Conservation (phyloP, 2,113 vertebrate species). For the Epinephelus fuscoguttatus region DNA sequence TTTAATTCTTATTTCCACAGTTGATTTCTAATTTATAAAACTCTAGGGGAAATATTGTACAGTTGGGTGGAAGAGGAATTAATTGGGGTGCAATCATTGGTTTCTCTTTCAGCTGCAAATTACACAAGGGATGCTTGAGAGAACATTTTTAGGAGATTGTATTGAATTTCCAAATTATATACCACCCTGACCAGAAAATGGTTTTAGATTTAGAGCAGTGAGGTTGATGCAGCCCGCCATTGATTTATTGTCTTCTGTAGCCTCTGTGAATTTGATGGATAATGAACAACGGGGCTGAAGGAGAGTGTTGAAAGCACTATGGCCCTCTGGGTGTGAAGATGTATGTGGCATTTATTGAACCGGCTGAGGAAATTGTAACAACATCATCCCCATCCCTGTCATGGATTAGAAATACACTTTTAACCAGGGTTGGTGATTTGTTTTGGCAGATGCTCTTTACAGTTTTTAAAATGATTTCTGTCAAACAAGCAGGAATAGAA, state of each 20-base stretch:
- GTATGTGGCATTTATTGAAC: slow-evolving; percentile 39
- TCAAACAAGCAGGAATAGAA: slow-evolving; percentile 43
- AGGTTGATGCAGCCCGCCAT: not conserved
- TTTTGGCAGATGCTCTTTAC: slow-evolving; percentile 43
- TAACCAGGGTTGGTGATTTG: slow-evolving; percentile 35
- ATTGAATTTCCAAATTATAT: slow-evolving; percentile 33
- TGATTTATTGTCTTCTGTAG: slow-evolving; percentile 28
- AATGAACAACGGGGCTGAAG: not conserved
- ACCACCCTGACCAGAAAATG: slow-evolving; percentile 18
- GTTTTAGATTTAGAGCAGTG: slow-evolving; percentile 12
- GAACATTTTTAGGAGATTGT: not conserved
- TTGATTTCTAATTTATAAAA: slow-evolving; percentile 11
- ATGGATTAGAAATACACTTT: slow-evolving; percentile 21
- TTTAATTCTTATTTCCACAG: slow-evolving; percentile 19
- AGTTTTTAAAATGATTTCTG: slow-evolving; percentile 31
- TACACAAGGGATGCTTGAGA: not conserved
- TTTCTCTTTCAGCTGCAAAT: slow-evolving; percentile 6
- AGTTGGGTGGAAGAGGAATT: not conserved
- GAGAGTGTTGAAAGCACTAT: slow-evolving; percentile 28
- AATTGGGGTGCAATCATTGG: not conserved
- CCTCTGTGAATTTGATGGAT: slow-evolving; percentile 50
- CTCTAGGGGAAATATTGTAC: too few relatives aligned
- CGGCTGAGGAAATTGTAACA: slow-evolving; percentile 24
- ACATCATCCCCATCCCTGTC: slow-evolving; percentile 35
- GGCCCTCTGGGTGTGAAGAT: slow-evolving; percentile 9